Percentiles rank a stretch among this genome's conserved stretches.
phyloP scores from a whole-genome alignment of 37 sponge, comb jelly and placozoan genomes.

The Lycopodina hypogea region DNA sequence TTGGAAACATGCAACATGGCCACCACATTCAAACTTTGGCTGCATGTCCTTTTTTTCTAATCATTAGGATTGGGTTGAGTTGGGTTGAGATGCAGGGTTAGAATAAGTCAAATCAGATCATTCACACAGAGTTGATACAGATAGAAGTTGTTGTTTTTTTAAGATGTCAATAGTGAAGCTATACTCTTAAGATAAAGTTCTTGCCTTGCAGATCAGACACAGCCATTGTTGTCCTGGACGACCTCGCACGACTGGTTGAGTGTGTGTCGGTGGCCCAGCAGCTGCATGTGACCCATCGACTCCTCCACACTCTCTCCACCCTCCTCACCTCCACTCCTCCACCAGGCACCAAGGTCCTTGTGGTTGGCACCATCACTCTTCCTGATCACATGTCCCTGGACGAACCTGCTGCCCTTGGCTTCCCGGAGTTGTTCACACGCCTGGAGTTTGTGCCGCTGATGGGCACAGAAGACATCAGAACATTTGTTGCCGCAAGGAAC shows the following conservation, averaged over 20 bases:
- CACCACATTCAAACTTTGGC: too few species aligned
- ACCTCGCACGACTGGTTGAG: constrained; percentile 58
- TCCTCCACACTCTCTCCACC: constrained; percentile 65
- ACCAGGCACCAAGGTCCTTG: constrained; percentile 28
- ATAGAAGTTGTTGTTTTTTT: too few species aligned
- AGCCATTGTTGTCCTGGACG: constrained; percentile 50
- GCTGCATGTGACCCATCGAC: constrained; percentile 42
- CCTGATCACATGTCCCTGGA: constrained; percentile 17
- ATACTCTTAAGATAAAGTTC: too few species aligned
- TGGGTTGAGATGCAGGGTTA: too few species aligned
- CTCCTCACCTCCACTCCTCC: constrained; percentile 56
- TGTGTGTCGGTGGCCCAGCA: constrained; percentile 37
- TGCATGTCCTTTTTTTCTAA: too few species aligned
- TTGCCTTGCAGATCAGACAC: constrained; percentile 41
- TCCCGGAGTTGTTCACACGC: constrained; percentile 40
- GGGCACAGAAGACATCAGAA: not conserved
- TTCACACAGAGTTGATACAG: too few species aligned
- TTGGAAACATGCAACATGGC: too few species aligned
- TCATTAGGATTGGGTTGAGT: too few species aligned
- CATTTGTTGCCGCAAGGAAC: constrained; percentile 48
- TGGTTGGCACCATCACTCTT: constrained; percentile 52
- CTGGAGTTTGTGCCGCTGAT: constrained; percentile 45
- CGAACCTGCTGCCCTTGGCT: constrained; percentile 2
- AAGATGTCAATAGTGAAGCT: too few species aligned
- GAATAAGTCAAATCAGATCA: too few species aligned